phyloP scores from a whole-genome alignment of 2,888 invertebrate species.

The Patella depressa region DNA sequence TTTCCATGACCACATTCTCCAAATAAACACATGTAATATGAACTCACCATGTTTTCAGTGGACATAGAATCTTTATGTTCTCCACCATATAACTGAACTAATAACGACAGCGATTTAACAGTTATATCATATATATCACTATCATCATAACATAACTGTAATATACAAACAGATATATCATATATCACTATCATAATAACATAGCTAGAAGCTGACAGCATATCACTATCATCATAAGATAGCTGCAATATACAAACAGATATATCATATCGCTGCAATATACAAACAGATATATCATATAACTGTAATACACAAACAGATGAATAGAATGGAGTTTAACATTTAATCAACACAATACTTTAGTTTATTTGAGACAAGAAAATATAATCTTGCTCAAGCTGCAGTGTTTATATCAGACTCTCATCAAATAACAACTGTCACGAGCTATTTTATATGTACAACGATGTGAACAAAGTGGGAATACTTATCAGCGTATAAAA shows the following conservation, averaged over 20 bases:
- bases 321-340: conserved; percentile 35
- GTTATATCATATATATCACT: conserved; percentile 66
- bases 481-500: no score
- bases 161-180: conserved; percentile 54
- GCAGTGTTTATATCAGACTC: no score
- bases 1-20: no score
- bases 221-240: conserved; percentile 66
- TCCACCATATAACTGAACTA: conserved; percentile 72
- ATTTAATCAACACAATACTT: not conserved
- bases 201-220: no score
- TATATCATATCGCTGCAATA: conserved; percentile 60
- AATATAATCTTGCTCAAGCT: no score
- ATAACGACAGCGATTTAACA: conserved; percentile 65
- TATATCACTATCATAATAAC: conserved; percentile 67
- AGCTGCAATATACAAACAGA: conserved; percentile 58
- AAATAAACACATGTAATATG: not conserved
- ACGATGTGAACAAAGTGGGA: no score
- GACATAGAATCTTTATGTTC: conserved; percentile 66
- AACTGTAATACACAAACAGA: conserved; percentile 37
- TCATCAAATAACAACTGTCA: no score
- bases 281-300: conserved; percentile 56
- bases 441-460: no score
- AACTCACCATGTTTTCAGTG: conserved; percentile 65
- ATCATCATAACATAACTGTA: conserved; percentile 68
- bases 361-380: no score